Evolutionary conservation across 2,888 invertebrate genomes (phyloP).

Genomic region (Melinaea menophilus): DNA sequence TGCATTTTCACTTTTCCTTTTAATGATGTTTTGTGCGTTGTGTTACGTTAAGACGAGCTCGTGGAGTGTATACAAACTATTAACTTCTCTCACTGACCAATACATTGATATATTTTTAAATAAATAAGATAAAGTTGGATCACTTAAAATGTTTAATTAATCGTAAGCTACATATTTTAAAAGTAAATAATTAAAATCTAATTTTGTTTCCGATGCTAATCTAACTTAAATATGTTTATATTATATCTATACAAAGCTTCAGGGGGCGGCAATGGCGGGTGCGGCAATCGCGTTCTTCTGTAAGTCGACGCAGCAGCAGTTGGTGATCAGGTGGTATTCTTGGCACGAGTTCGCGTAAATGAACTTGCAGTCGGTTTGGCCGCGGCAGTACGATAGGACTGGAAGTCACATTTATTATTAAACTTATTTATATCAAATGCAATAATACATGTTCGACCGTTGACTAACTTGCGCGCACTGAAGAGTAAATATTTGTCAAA

Average conservation of each 20-base stretch:
- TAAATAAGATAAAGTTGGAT: no score
- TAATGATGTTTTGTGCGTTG: not conserved
- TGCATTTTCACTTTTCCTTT: not conserved
- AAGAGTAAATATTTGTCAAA: no score
- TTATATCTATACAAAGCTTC: conserved; percentile 5
- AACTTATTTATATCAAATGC: not conserved
- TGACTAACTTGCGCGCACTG: no score
- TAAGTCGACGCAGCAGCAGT: conserved; percentile 84
- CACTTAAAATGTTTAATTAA: no score
- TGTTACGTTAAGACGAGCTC: no score
- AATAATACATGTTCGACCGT: no score
- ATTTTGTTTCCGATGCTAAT: not conserved
- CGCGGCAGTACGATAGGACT: conserved; percentile 79
- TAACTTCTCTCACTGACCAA: no score
- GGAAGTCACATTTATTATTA: conserved; percentile 24
- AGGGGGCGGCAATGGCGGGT: conserved; percentile 30
- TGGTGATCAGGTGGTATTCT: conserved; percentile 84
- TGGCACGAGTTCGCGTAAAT: conserved; percentile 85
- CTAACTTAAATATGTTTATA: not conserved
- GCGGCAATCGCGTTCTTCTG: conserved; percentile 50
- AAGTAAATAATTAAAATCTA: no score
- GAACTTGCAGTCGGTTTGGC: conserved; percentile 82
- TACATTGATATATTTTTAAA: no score
- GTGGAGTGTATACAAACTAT: no score
- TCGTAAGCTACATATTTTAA: no score